Percentiles rank a stretch among this genome's conserved stretches.
Conservation (phyloP, 1,140 invertebrate species). For the Diachasmimorpha longicaudata region DNA sequence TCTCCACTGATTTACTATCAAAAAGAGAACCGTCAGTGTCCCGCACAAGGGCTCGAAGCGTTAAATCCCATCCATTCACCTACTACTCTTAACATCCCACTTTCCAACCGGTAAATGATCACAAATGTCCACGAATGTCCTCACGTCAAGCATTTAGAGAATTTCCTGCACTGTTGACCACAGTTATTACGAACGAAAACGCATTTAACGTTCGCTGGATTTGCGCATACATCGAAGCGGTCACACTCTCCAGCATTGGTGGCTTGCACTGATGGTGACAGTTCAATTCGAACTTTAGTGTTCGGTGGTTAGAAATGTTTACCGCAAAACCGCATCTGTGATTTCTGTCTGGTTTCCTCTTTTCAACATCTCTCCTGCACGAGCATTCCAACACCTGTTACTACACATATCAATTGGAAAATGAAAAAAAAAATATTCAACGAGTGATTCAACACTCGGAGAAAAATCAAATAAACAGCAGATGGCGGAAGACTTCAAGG, state of each 20-base stretch:
- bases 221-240: slow-evolving; percentile 25
- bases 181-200: slow-evolving; percentile 58
- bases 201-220: slow-evolving; percentile 42
- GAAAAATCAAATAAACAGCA: background rate
- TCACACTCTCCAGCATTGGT: slow-evolving; percentile 22
- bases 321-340: slow-evolving; percentile 59
- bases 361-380: background rate
- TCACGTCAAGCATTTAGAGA: slow-evolving; percentile 27
- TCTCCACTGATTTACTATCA: slow-evolving; percentile 30
- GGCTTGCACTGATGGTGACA: slow-evolving; percentile 57
- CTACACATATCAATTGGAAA: background rate
- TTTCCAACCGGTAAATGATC: slow-evolving; percentile 1
- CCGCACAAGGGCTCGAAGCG: background rate
- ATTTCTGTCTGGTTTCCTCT: slow-evolving; percentile 49
- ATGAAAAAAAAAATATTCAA: background rate
- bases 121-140: slow-evolving; percentile 19
- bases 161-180: slow-evolving; percentile 48
- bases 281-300: slow-evolving; percentile 63
- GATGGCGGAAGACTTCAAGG: background rate
- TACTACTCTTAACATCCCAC: background rate
- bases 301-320: slow-evolving; percentile 58
- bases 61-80: background rate
- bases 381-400: background rate
- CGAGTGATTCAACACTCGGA: background rate
- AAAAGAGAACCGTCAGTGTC: background rate